Base-by-base conservation (phyloP, 1,140 invertebrate genomes). In the Pseudomyrmex dendroicus region DNA sequence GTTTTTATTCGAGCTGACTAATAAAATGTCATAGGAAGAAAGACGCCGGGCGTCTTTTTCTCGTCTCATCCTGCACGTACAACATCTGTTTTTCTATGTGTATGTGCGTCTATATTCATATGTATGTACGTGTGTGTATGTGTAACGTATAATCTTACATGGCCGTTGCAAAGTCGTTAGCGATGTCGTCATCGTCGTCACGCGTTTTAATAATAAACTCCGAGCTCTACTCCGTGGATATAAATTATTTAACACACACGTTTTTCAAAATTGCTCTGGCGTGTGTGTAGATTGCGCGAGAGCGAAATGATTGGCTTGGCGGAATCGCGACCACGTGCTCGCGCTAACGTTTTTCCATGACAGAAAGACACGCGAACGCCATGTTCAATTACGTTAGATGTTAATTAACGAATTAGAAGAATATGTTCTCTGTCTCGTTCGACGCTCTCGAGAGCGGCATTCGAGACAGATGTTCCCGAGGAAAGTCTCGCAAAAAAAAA, bases 291-390 rank as follows among this genome's bases (percentile, higher is more conserved):
- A n/a, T 83, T 74, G 77, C 78, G 85, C 85, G 83, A n/a, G 63
- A 73, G 66, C 83, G 62, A 86, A 68, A 76, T 72, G 64, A 87
- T 84, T 80, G 67, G 66, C 83, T 77, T 67, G 84, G 46, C 59
- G 83, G 82, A 84, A 87, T 73, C 85, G 68, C 64, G 82, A 80
- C 64, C 20, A 78, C 54, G 63, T 82, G 25, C 25, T 63, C 61
- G n/a, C 59, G 10, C 1, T 62, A 17, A 61, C 56, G 64, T 54
- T 13, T 10, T 12, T 13, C 44, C 56, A 13, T 35, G 48, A 17
- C 35, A 12, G 76, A 80, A 70, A 62, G 46, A 35, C 35, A 35
- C 35, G 35, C 35, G 35, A 35, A 35, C 35, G 4, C 4, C 35
- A 7, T 7, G 35, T 35, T 35, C 35, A 35, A 35, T 35, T 35